Evolutionary conservation across 2,888 invertebrate species (phyloP).

Genomic region (Sacculina carcini): DNA sequence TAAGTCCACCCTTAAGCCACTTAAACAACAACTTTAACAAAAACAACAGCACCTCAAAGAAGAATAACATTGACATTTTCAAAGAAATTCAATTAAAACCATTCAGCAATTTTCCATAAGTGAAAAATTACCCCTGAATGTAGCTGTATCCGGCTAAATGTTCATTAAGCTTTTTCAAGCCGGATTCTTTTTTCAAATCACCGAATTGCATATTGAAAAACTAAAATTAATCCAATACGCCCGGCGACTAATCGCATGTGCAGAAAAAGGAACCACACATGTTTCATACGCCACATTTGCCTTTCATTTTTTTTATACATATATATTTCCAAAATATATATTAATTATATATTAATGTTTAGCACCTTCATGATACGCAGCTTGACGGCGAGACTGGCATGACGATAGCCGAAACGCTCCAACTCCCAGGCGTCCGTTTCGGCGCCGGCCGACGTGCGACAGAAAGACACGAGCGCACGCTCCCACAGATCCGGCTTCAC

Average conservation of each 20-base stretch:
- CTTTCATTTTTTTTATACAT: too few species aligned
- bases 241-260: too few species aligned
- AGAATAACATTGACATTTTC: rapidly evolving
- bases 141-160: slow-evolving; percentile 65
- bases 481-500: slow-evolving; percentile 74
- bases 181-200: slow-evolving; percentile 58
- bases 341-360: not conserved
- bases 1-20: too few species aligned
- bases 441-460: slow-evolving; percentile 61
- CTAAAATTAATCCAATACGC: too few species aligned
- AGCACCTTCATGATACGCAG: slow-evolving; percentile 63
- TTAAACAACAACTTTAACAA: too few species aligned
- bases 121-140: slow-evolving; percentile 50
- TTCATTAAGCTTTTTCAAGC: slow-evolving; percentile 50
- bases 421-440: slow-evolving; percentile 87
- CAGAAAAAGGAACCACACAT: too few species aligned
- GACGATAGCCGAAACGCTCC: slow-evolving; percentile 81
- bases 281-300: too few species aligned
- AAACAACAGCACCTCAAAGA: not conserved
- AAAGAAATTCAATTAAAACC: too few species aligned
- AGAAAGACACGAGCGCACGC: slow-evolving; percentile 35
- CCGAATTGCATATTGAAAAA: slow-evolving; percentile 80
- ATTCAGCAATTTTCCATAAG: not conserved
- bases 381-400: slow-evolving; percentile 63
- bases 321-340: too few species aligned